These are phyloP conservation scores for Crocuta crocuta DNA, from an alignment of 2,113 vertebrate species.

Conservation along the genomic window DNA sequence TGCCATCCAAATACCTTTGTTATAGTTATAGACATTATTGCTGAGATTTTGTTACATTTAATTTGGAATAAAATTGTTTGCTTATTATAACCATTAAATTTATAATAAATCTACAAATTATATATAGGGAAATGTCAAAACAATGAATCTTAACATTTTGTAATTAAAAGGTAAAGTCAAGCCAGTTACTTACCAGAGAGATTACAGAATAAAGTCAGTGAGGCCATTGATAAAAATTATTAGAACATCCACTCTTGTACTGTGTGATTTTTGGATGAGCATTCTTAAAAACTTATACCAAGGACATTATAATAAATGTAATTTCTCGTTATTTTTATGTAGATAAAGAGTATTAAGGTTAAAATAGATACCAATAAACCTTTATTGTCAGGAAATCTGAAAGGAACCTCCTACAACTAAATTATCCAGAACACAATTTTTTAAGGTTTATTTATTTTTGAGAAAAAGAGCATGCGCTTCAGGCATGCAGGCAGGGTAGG, in stretches of 20 bases:
- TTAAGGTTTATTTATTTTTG: no score
- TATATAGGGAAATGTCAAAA: background rate
- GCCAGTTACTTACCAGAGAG: background rate
- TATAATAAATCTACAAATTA: background rate
- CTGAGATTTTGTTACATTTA: conserved; percentile 32
- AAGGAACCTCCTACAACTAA: background rate
- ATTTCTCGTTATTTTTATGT: background rate
- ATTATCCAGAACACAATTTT: background rate
- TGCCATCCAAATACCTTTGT: background rate
- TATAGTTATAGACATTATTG: background rate
- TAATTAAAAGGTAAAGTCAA: background rate
- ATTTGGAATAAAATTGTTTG: background rate
- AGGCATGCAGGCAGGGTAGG: no score
- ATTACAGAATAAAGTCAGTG: background rate
- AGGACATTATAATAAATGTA: background rate
- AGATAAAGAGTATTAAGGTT: background rate
- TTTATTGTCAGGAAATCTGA: conserved; percentile 20
- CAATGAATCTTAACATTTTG: background rate
- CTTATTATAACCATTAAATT: background rate
- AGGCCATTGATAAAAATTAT: conserved; percentile 37
- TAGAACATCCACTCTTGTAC: background rate
- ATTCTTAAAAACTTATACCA: background rate
- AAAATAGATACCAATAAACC: background rate
- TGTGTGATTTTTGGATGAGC: background rate
- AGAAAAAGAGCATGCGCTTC: no score